Evolutionary conservation across 2,113 vertebrate species (phyloP).

Genomic region (Crotalus helleri): DNA sequence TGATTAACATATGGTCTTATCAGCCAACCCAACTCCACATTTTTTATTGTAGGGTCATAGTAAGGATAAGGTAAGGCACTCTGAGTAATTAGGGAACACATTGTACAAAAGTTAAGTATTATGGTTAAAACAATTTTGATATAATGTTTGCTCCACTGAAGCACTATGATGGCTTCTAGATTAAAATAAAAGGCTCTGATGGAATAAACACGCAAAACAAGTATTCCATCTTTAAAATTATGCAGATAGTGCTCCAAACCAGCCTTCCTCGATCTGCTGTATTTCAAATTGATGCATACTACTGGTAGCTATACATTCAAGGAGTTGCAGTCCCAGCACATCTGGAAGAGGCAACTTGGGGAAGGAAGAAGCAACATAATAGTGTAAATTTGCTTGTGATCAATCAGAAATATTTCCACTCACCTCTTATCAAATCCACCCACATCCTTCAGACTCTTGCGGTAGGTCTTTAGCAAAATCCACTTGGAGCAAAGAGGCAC

Average conservation of each 20-base stretch:
- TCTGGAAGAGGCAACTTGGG: background rate
- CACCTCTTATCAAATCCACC: conserved; percentile 81
- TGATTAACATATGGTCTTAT: background rate
- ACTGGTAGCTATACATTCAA: background rate
- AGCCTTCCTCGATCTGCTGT: background rate
- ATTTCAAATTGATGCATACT: background rate
- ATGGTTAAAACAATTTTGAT: background rate
- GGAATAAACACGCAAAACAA: background rate
- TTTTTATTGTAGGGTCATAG: background rate
- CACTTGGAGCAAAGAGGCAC: conserved; percentile 71
- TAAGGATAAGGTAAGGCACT: background rate
- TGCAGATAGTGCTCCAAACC: background rate
- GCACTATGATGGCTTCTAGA: background rate
- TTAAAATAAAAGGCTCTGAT: background rate
- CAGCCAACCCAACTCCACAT: background rate
- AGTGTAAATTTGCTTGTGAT: rapidly evolving
- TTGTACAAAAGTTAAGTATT: background rate
- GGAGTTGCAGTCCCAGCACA: background rate
- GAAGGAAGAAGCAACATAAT: background rate
- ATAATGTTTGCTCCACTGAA: background rate
- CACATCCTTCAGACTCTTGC: conserved; percentile 61
- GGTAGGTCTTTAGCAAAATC: conserved; percentile 74
- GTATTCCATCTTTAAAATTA: background rate
- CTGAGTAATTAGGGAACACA: background rate
- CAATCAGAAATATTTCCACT: background rate